phyloP scores from a whole-genome alignment of 2,113 vertebrate species.

The Misgurnus anguillicaudatus region DNA sequence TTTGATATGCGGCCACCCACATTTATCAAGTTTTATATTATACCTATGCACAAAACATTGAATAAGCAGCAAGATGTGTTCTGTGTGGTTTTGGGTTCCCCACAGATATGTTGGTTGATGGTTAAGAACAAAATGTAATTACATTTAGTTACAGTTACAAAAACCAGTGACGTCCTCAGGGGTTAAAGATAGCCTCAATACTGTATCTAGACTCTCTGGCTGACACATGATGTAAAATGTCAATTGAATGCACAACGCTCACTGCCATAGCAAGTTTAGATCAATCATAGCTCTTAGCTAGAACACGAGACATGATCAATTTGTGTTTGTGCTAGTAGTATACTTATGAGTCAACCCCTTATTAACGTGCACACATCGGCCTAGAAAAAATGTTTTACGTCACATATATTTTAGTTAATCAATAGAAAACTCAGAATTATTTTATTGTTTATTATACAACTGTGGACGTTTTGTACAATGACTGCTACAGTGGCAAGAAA shows the following conservation, averaged over 20 bases:
- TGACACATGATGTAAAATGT: constrained; percentile 43
- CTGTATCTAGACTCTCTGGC: constrained; percentile 26
- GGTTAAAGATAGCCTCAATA: constrained; percentile 16
- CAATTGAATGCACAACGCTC: constrained; percentile 29
- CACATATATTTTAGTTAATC: not conserved
- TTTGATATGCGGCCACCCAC: no score
- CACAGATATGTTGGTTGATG: not conserved
- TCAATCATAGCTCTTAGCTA: constrained; percentile 47
- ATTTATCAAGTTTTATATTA: no score
- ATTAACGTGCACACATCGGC: not conserved
- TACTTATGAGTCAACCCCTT: constrained; percentile 19
- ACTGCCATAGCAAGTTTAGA: constrained; percentile 31
- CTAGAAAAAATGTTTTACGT: not conserved
- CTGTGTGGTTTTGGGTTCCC: not conserved
- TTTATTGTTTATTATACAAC: no score
- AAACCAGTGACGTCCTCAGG: not conserved
- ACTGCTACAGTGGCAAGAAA: no score
- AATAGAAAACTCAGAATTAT: not conserved
- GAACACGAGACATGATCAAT: constrained; percentile 48
- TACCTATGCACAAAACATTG: no score
- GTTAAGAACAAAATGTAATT: not conserved
- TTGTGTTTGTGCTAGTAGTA: constrained; percentile 18
- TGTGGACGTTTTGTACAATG: no score
- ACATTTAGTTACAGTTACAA: not conserved
- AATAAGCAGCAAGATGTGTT: no score